Conservation (phyloP, 35 echinoderm and acorn worm genomes). For the Nesometra sesokonis region DNA sequence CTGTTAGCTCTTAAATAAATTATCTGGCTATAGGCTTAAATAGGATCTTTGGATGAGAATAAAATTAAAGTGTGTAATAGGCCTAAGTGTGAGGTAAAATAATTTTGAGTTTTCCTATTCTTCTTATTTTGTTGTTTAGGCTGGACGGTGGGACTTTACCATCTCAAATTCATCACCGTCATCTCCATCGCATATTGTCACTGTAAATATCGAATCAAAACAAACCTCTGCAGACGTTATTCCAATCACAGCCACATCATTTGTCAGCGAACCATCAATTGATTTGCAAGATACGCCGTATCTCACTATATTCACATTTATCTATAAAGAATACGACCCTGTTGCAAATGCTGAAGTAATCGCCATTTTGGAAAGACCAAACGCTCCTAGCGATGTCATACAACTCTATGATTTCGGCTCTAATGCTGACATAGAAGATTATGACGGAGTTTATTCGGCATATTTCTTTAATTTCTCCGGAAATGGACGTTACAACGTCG, state of each 20-base stretch:
- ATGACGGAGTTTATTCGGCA: conserved; percentile 52
- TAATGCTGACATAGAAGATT: conserved; percentile 41
- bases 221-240: neutral
- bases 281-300: neutral
- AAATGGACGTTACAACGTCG: conserved; percentile 41
- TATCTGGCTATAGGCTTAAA: too few relatives aligned
- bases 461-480: conserved; percentile 35
- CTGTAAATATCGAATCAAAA: conserved; percentile 11
- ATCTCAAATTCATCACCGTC: too few relatives aligned
- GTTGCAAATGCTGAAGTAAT: conserved; percentile 37
- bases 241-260: neutral
- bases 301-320: neutral
- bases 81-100: too few relatives aligned
- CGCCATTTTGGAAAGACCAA: conserved; percentile 39
- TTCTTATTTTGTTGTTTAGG: too few relatives aligned
- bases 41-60: too few relatives aligned
- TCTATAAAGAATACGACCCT: conserved; percentile 29
- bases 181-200: neutral
- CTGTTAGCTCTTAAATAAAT: too few relatives aligned
- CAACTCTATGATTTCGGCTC: too few relatives aligned
- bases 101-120: too few relatives aligned
- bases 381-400: too few relatives aligned
- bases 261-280: too few relatives aligned
- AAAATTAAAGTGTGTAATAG: too few relatives aligned
- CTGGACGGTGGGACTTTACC: too few relatives aligned